These are phyloP conservation scores for Carettochelys insculpta DNA, from an alignment of 2,113 vertebrate genomes.

Conservation along the genomic window DNA sequence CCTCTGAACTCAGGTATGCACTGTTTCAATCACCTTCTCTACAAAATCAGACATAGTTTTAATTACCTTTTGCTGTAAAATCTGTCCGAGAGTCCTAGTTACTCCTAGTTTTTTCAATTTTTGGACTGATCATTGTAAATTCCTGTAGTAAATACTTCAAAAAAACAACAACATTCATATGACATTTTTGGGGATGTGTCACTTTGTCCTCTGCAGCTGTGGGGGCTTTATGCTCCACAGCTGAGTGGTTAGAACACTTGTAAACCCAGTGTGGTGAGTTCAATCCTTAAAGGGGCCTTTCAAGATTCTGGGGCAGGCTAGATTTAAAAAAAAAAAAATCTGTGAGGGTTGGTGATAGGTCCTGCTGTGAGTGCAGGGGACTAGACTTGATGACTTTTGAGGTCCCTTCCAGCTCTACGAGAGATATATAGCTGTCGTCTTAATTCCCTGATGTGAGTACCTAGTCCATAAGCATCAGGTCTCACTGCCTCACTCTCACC, in stretches of 20 bases:
- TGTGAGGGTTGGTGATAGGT: too few relatives aligned
- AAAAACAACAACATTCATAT: too few relatives aligned
- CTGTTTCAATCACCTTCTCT: not conserved
- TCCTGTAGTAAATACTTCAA: not conserved
- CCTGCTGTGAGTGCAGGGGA: too few relatives aligned
- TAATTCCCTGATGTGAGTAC: not conserved
- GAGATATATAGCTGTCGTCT: too few relatives aligned
- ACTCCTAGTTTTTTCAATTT: not conserved
- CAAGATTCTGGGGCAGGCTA: too few relatives aligned
- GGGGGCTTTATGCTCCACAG: not conserved
- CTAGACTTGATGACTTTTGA: too few relatives aligned
- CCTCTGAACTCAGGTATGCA: not conserved
- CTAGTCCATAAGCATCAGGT: not conserved
- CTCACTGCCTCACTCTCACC: not conserved
- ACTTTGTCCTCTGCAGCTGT: not conserved
- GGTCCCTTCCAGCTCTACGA: too few relatives aligned
- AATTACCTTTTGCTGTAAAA: not conserved
- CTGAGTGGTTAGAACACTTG: too few relatives aligned
- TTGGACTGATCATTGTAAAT: not conserved
- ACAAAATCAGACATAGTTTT: not conserved
- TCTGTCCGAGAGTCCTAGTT: not conserved
- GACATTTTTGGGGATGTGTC: not conserved
- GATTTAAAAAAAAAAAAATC: too few relatives aligned
- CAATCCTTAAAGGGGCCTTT: too few relatives aligned
- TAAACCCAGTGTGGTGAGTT: too few relatives aligned